Percentiles rank a stretch among this genome's conserved stretches.
Evolutionary conservation across 92 coral and sea anemone genomes (phyloP).

Genomic region (Umimayanthus kanabou): DNA sequence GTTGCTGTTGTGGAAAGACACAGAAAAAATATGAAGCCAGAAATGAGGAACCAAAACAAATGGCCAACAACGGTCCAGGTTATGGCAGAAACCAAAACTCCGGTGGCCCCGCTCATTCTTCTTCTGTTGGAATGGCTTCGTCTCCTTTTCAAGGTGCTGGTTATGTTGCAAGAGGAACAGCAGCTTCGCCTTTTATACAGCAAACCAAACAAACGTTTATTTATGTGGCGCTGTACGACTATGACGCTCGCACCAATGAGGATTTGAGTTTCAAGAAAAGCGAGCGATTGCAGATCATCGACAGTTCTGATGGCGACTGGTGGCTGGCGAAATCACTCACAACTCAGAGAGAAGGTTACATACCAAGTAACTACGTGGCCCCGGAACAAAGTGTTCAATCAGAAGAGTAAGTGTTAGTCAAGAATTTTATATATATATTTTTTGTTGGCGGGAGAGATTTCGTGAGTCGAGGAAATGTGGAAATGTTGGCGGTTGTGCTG

Average conservation of each 20-base stretch:
- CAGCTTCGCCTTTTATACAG: constrained; percentile 54
- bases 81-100: constrained; percentile 44
- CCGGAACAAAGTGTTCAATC: constrained; percentile 93
- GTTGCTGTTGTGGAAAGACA: constrained; percentile 94
- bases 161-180: constrained; percentile 38
- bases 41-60: constrained; percentile 49
- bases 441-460: background rate
- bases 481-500: background rate
- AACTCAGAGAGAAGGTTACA: constrained; percentile 87
- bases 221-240: constrained; percentile 94
- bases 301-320: constrained; percentile 99
- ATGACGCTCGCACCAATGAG: constrained; percentile 96
- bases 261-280: constrained; percentile 95
- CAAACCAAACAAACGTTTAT: constrained; percentile 60
- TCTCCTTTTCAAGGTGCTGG: constrained; percentile 44
- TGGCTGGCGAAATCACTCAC: constrained; percentile 93
- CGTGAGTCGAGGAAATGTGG: background rate
- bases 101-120: constrained; percentile 5
- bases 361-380: constrained; percentile 98
- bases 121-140: constrained; percentile 31
- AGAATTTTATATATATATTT: background rate
- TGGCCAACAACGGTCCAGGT: constrained; percentile 56
- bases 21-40: constrained; percentile 69
- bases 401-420: constrained; percentile 90
- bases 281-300: constrained; percentile 92